A percentile compares a stretch with the other conserved stretches of the same genome.
phyloP scores from a whole-genome alignment of 2,888 invertebrate species.

The Unio delphinus region DNA sequence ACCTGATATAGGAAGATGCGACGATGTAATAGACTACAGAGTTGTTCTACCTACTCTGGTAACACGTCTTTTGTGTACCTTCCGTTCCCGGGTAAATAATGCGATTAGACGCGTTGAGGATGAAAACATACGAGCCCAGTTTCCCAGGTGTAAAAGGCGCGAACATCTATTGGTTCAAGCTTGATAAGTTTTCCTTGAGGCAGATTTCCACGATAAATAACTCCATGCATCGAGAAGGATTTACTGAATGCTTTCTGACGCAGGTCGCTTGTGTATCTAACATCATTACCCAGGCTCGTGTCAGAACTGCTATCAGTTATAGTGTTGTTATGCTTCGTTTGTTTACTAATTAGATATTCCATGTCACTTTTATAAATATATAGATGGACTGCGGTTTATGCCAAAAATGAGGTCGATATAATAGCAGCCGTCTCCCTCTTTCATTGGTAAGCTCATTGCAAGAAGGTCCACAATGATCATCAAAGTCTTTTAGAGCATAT shows the following conservation, averaged over 20 bases:
- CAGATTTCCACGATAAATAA: slow-evolving; percentile 73
- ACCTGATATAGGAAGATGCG: slow-evolving; percentile 53
- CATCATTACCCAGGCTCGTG: slow-evolving; percentile 70
- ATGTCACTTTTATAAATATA: slow-evolving; percentile 61
- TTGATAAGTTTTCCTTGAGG: slow-evolving; percentile 68
- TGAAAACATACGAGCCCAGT: background rate
- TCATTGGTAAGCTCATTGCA: too few species aligned
- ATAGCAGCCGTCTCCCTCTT: slow-evolving; percentile 69
- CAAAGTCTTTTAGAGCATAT: slow-evolving; percentile 68
- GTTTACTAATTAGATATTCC: slow-evolving; percentile 49
- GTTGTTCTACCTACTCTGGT: slow-evolving; percentile 54
- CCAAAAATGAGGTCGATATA: slow-evolving; percentile 73
- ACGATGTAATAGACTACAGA: slow-evolving; percentile 62
- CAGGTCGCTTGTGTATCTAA: slow-evolving; percentile 69
- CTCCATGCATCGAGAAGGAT: slow-evolving; percentile 69
- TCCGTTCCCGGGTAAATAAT: slow-evolving; percentile 1
- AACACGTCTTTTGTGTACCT: slow-evolving; percentile 58
- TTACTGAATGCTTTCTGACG: slow-evolving; percentile 71
- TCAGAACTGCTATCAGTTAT: slow-evolving; percentile 71
- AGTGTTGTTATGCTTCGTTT: slow-evolving; percentile 73
- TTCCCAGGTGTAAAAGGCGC: slow-evolving; percentile 46
- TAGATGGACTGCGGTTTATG: slow-evolving; percentile 73
- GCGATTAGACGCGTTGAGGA: too few species aligned
- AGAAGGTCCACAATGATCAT: slow-evolving; percentile 53
- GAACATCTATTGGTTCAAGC: slow-evolving; percentile 56